Evolutionary conservation across 1,140 invertebrate genomes (phyloP).

Genomic region (Zaprionus inermis): DNA sequence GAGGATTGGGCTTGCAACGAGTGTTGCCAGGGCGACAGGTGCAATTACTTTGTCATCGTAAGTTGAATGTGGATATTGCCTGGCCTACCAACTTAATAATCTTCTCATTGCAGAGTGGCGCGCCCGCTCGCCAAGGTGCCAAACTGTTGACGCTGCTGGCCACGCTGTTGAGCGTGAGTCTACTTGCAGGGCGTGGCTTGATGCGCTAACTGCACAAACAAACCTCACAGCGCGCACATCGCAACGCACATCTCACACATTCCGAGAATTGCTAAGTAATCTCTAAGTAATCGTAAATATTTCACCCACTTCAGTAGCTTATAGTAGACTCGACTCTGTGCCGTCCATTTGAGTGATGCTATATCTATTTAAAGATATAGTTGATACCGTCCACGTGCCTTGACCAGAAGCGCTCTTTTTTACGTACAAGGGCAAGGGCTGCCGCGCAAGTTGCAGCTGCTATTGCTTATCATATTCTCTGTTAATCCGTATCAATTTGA

Average conservation of each 20-base stretch:
- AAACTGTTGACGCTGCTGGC: conserved; percentile 13
- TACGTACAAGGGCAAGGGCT: background rate
- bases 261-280: conserved; percentile 23
- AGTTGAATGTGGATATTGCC: conserved; percentile 85
- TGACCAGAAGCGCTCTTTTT: conserved; percentile 17
- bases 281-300: conserved; percentile 27
- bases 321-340: conserved; percentile 37
- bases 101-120: conserved; percentile 54
- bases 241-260: conserved; percentile 23
- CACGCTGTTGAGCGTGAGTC: conserved; percentile 26
- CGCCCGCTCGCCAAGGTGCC: background rate
- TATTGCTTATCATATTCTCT: background rate
- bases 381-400: conserved; percentile 57
- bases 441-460: background rate
- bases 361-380: conserved; percentile 13
- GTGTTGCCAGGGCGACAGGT: conserved; percentile 98
- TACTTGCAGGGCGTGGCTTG: conserved; percentile 15
- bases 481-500: background rate
- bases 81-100: background rate
- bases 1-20: conserved; percentile 98
- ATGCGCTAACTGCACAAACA: conserved; percentile 22
- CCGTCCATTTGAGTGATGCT: conserved; percentile 30
- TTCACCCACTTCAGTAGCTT: conserved; percentile 34
- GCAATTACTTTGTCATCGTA: conserved; percentile 98
- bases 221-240: background rate